phyloP scores from a whole-genome alignment of 2,113 vertebrate species.

The Lycaon pictus region DNA sequence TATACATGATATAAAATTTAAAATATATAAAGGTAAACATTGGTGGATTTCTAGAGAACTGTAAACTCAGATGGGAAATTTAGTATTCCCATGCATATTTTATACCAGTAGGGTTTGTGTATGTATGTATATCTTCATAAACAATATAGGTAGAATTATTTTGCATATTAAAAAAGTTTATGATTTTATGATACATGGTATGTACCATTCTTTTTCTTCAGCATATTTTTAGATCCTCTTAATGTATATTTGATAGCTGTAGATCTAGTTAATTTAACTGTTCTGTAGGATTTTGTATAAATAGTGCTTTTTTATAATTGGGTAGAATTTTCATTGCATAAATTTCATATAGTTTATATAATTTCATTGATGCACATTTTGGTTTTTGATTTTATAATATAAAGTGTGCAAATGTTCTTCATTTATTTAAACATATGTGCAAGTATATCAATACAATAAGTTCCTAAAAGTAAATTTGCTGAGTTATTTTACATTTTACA shows the following conservation, averaged over 20 bases:
- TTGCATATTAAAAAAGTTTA: background rate
- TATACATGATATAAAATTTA: background rate
- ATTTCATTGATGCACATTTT: background rate
- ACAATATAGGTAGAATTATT: constrained; percentile 33
- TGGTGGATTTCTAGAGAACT: background rate
- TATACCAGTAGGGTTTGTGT: background rate
- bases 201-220: background rate
- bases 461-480: constrained; percentile 36
- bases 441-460: background rate
- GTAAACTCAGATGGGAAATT: background rate
- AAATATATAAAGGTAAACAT: background rate
- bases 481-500: background rate
- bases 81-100: background rate
- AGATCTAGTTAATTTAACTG: background rate
- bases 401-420: background rate
- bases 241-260: background rate
- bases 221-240: background rate
- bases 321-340: constrained; percentile 25
- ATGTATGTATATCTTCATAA: background rate
- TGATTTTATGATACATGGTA: background rate
- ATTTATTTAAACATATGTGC: background rate
- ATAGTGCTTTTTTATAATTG: constrained; percentile 28
- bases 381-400: background rate
- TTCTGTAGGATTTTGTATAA: background rate
- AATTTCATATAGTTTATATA: background rate